These are phyloP conservation scores for Amblyjoppa fuscipennis DNA, from an alignment of 2,888 invertebrate genomes.

Conservation along the genomic window DNA sequence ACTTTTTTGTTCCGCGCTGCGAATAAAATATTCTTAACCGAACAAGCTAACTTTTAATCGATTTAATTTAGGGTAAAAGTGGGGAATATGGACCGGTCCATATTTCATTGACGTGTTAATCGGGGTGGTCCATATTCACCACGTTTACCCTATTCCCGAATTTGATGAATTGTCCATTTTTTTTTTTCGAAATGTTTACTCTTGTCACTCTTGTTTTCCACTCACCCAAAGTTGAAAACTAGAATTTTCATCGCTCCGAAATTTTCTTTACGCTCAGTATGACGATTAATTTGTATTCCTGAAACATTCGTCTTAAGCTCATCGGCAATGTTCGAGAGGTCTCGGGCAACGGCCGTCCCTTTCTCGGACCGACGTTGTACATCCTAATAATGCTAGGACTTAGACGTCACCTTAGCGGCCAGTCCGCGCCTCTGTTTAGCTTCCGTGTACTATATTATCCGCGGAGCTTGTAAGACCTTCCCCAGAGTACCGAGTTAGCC, in stretches of 20 bases:
- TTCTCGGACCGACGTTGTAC: neutral
- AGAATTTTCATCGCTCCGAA: neutral
- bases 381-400: constrained; percentile 26
- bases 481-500: constrained; percentile 49
- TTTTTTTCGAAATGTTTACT: neutral
- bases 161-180: neutral
- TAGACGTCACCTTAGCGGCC: constrained; percentile 10
- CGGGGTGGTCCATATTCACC: too few relatives aligned
- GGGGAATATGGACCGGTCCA: too few relatives aligned
- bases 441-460: constrained; percentile 6
- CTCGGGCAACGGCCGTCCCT: neutral
- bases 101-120: too few relatives aligned
- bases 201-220: too few relatives aligned
- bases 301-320: neutral
- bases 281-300: neutral
- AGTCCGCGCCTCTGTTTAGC: constrained; percentile 9
- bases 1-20: neutral
- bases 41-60: neutral
- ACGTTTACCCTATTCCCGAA: neutral
- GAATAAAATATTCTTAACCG: neutral
- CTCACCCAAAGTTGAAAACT: neutral
- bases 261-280: too few relatives aligned
- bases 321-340: neutral
- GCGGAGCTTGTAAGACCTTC: constrained; percentile 59
- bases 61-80: neutral